Evolutionary conservation across 2,113 vertebrate species (phyloP).

Genomic region (Platysteira castanea): DNA sequence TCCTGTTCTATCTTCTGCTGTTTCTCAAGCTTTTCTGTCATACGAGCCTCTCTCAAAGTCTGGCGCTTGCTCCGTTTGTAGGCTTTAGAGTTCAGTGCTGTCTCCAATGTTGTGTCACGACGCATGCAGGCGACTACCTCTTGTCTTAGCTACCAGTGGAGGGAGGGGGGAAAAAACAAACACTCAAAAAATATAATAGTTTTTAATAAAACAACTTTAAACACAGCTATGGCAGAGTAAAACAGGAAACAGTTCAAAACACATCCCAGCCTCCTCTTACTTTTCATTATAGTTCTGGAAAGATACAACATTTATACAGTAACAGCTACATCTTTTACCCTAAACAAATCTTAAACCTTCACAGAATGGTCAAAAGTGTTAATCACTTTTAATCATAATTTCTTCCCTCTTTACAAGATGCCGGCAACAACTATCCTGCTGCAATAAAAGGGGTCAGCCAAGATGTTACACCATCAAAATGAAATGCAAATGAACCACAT

Average conservation of each 20-base stretch:
- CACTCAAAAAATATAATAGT: not conserved
- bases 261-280: not conserved
- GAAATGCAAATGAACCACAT: not conserved
- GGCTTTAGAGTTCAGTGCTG: conserved; percentile 95
- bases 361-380: not conserved
- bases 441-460: not conserved
- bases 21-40: conserved; percentile 98
- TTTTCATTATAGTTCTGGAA: not conserved
- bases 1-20: conserved; percentile 99
- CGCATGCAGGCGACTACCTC: conserved; percentile 98
- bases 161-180: not conserved
- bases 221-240: not conserved
- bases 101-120: conserved; percentile 93
- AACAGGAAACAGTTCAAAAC: not conserved
- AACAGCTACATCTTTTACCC: not conserved
- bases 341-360: not conserved
- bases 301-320: not conserved
- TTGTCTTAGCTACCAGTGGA: conserved; percentile 82
- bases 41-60: conserved; percentile 92
- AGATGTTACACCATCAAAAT: not conserved
- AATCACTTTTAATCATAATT: not conserved
- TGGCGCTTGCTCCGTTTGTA: conserved; percentile 97
- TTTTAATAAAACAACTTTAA: not conserved
- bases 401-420: not conserved
- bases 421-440: not conserved